Conservation (phyloP, 2,797 vertebrate species). For the Brotula barbata region DNA sequence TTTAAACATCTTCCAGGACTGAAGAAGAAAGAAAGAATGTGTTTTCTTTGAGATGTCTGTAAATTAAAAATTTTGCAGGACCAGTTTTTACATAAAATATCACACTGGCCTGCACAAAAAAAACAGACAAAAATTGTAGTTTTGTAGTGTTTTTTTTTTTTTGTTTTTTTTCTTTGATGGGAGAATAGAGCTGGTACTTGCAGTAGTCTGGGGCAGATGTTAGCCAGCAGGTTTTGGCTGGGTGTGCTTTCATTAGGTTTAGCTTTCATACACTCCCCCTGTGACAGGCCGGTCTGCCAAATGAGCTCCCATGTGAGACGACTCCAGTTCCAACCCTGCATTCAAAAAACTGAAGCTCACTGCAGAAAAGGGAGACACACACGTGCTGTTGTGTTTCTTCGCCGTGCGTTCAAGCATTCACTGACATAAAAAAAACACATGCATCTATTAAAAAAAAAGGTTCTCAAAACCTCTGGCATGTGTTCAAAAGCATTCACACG, state of each 20-base stretch:
- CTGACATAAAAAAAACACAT: conserved; percentile 23
- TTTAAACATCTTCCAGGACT: conserved; percentile 23
- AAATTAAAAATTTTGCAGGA: conserved; percentile 44
- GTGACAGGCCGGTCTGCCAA: conserved; percentile 64
- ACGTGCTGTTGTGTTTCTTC: conserved; percentile 48
- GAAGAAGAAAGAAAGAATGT: neutral
- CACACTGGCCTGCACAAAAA: conserved; percentile 25
- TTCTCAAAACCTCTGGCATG: conserved; percentile 18
- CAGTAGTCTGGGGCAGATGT: conserved; percentile 55
- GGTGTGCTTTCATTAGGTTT: conserved; percentile 71
- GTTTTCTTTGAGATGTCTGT: conserved; percentile 23
- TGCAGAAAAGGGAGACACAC: conserved; percentile 30
- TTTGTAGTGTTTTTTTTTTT: conserved; percentile 22
- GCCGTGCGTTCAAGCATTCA: conserved; percentile 16
- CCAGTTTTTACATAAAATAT: conserved; percentile 32
- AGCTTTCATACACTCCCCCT: conserved; percentile 63
- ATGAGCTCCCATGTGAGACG: conserved; percentile 73
- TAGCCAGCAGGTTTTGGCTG: conserved; percentile 60
- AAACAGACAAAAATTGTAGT: conserved; percentile 12
- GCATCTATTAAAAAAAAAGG: conserved; percentile 5
- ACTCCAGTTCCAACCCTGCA: conserved; percentile 49
- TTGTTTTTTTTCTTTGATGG: conserved; percentile 35
- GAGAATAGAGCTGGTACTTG: conserved; percentile 46
- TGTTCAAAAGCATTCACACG: conserved; percentile 12
- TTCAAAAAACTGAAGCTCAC: conserved; percentile 59